Percentiles rank a stretch among this genome's conserved stretches.
Conservation (phyloP, 2,113 vertebrate species). For the Stercorarius parasiticus region DNA sequence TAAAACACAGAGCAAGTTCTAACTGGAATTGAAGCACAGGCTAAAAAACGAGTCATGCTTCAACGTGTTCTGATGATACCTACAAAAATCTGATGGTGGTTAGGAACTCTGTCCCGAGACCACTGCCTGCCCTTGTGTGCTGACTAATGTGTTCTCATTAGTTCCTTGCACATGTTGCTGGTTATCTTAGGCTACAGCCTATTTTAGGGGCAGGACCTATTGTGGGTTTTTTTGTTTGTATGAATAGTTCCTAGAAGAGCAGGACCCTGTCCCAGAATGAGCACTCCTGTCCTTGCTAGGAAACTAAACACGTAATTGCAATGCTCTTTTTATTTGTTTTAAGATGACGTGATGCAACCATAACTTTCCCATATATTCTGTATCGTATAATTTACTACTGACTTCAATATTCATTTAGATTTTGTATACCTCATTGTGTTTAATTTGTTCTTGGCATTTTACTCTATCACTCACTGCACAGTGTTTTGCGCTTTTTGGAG, state of each 20-base stretch:
- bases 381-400: neutral
- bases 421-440: neutral
- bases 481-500: neutral
- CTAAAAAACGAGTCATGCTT: slow-evolving; percentile 3
- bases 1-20: slow-evolving; percentile 23
- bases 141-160: neutral
- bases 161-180: neutral
- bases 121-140: neutral
- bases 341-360: neutral
- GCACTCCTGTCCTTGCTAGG: neutral
- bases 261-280: neutral
- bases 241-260: neutral
- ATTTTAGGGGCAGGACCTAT: neutral
- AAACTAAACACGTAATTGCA: neutral
- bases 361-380: neutral
- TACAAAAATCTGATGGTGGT: neutral
- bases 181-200: neutral
- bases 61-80: neutral
- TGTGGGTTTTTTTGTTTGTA: neutral
- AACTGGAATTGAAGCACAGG: neutral
- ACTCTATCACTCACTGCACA: neutral
- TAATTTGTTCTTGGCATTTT: neutral
- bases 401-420: neutral
- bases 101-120: neutral
- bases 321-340: neutral